Evolutionary conservation across 2,113 vertebrate genomes (phyloP).

Genomic region (Vanacampus margaritifer): DNA sequence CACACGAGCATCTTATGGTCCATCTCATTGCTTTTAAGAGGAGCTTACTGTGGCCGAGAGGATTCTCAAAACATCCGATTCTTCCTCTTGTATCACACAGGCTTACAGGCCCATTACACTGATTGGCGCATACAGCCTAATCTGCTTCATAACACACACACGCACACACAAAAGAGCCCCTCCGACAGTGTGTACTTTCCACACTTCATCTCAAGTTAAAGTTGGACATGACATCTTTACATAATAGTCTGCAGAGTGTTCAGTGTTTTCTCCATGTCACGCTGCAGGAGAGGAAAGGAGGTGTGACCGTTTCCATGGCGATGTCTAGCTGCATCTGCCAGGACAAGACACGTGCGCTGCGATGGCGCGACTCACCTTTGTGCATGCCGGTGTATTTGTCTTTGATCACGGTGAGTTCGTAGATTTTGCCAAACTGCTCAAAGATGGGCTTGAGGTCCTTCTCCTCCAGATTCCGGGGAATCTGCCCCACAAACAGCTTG

Average conservation of each 20-base stretch:
- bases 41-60: slow-evolving; percentile 58
- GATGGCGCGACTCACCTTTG: slow-evolving; percentile 78
- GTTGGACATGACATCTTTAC: not conserved
- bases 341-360: slow-evolving; percentile 14
- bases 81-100: slow-evolving; percentile 57
- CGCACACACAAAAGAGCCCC: slow-evolving; percentile 25
- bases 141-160: slow-evolving; percentile 56
- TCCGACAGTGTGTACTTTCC: slow-evolving; percentile 11
- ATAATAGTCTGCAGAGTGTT: slow-evolving; percentile 8
- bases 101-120: slow-evolving; percentile 70
- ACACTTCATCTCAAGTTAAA: slow-evolving; percentile 6
- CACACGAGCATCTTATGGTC: slow-evolving; percentile 45
- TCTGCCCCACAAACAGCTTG: slow-evolving; percentile 94
- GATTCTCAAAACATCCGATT: slow-evolving; percentile 65
- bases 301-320: slow-evolving; percentile 68
- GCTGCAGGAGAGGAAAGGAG: slow-evolving; percentile 28
- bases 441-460: slow-evolving; percentile 92
- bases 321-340: slow-evolving; percentile 16
- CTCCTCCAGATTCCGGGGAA: slow-evolving; percentile 91
- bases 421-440: slow-evolving; percentile 92
- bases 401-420: slow-evolving; percentile 95
- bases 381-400: slow-evolving; percentile 98
- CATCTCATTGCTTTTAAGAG: slow-evolving; percentile 64
- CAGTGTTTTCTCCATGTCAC: slow-evolving; percentile 23
- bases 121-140: slow-evolving; percentile 67